phyloP scores from a whole-genome alignment of 2,113 vertebrate genomes.

The Parus major region DNA sequence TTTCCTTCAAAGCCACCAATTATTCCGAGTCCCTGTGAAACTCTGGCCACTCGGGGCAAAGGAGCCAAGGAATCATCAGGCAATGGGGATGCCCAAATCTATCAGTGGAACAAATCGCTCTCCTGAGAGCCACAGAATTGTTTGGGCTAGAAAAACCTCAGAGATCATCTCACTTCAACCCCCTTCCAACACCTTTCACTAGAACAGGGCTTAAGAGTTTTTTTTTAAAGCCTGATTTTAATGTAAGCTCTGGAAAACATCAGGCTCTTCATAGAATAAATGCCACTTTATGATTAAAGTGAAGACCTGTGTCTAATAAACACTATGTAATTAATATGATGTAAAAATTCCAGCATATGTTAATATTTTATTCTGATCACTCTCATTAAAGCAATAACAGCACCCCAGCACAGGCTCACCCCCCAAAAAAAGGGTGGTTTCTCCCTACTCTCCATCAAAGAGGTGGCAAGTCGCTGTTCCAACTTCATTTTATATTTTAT shows the following conservation, averaged over 20 bases:
- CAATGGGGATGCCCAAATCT: neutral
- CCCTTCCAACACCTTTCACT: neutral
- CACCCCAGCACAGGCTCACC: neutral
- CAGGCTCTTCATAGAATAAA: neutral
- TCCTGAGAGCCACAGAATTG: neutral
- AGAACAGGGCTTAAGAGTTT: neutral
- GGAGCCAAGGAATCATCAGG: neutral
- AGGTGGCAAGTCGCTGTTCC: neutral
- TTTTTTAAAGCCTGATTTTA: neutral
- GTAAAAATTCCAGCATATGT: neutral
- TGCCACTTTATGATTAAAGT: neutral
- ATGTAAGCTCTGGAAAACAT: neutral
- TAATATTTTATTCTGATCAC: neutral
- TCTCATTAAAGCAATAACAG: neutral
- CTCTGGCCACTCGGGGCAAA: rapidly evolving
- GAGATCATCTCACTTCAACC: neutral
- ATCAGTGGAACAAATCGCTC: neutral
- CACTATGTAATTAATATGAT: rapidly evolving
- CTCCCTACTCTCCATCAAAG: neutral
- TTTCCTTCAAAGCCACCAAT: neutral
- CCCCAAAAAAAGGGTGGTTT: rapidly evolving
- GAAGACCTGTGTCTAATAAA: neutral
- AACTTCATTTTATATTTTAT: constrained; percentile 7
- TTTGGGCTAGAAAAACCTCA: neutral
- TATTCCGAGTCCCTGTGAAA: neutral